Evolutionary conservation across 2,113 vertebrate species (phyloP), one percentile per base, ranked within the genome.

Genomic region (Takifugu flavidus): DNA sequence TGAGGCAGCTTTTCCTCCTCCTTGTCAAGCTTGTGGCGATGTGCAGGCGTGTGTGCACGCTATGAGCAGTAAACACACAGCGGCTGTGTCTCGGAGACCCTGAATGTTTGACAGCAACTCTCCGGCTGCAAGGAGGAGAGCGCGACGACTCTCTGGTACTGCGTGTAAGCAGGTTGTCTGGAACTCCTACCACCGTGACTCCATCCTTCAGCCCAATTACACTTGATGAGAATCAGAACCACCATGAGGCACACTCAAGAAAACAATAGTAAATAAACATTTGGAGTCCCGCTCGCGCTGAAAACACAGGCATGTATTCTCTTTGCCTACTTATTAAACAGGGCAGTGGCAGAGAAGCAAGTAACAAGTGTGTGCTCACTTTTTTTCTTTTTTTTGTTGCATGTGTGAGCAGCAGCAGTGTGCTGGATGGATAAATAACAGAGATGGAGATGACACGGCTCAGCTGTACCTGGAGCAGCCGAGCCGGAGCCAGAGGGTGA

Each of bases 191-290:
- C 81, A 78, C 74, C 68, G 52, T 83, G 83, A 86, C 84, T 70
- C 68, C 15, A 49, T 62, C 70, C 82, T 72, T 67, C 72, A 76
- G 72, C 85, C 74, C 75, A 86, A 89, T 88, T 87, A 82, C 76
- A 84, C 72, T 68, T 56, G 63, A 70, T 81, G 78, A 71, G 34
- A 83, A 73, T 71, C 70, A 59, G 50, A 67, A 76, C 64, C 60
- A 65, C 52, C 67, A 74, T 67, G 75, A 71, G 51, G 57, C 54
- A 65, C 26, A 62, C 64, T 43, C 65, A 72, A 10, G 49, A 74
- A 47, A 75, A 72, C 66, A 69, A 72, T 65, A 75, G 78, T 69
- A 79, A 79, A 72, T 60, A 62, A 57, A 54, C 1, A 74, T 78
- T 81, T 82, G 31, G 51, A 75, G 51, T 78, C 72, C 70, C 65